Conservation (phyloP, 2,888 invertebrate genomes). For the Meganola albula region DNA sequence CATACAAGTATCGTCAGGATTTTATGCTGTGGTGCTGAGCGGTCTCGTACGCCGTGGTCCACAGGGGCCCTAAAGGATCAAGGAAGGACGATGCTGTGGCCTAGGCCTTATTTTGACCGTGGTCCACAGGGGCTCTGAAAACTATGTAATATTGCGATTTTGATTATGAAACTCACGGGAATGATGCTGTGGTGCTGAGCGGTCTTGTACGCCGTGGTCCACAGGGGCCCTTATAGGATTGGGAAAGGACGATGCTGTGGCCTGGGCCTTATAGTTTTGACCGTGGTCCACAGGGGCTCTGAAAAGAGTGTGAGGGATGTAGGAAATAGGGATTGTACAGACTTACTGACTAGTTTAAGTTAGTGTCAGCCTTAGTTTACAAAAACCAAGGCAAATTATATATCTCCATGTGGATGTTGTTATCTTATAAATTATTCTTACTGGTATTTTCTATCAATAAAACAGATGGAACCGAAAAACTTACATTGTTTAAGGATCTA, state of each 20-base stretch:
- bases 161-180: too few species aligned
- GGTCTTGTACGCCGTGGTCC: conserved; percentile 5
- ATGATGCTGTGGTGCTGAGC: background rate
- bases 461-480: background rate
- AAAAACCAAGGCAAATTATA: background rate
- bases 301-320: background rate
- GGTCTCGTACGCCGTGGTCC: background rate
- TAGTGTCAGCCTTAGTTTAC: background rate
- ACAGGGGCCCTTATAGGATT: too few species aligned
- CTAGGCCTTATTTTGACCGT: background rate
- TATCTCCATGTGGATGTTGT: background rate
- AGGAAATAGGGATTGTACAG: background rate
- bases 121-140: conserved; percentile 1
- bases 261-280: background rate
- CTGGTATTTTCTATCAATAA: background rate
- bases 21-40: background rate
- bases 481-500: background rate
- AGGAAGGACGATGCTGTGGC: background rate
- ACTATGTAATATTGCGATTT: background rate
- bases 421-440: background rate
- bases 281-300: conserved; percentile 2
- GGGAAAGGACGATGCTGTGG: background rate
- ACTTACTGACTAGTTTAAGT: background rate
- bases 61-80: background rate
- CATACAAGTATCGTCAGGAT: conserved; percentile 6